A percentile compares a stretch with the other conserved stretches of the same genome.
Conservation (phyloP, 2,888 invertebrate genomes). For the Piscicola geometra region DNA sequence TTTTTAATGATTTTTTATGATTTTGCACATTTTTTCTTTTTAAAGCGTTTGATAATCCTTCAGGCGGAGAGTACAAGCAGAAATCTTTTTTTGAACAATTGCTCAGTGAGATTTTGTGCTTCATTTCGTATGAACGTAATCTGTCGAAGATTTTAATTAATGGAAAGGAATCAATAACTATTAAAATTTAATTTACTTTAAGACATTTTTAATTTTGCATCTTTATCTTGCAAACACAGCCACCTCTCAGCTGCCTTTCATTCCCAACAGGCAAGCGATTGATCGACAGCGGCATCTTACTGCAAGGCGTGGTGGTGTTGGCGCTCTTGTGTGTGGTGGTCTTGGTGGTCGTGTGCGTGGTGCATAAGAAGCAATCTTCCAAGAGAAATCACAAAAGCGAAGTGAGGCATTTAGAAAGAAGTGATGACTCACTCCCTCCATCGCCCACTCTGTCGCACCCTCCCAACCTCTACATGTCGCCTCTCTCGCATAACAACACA, state of each 20-base stretch:
- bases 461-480: slow-evolving; percentile 14
- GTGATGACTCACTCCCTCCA: slow-evolving; percentile 43
- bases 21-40: no score
- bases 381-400: slow-evolving; percentile 1
- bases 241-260: no score
- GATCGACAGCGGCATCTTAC: not conserved
- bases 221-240: no score
- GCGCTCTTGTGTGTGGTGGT: not conserved
- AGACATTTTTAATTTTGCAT: no score
- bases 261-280: not conserved
- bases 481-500: not conserved
- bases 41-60: not conserved
- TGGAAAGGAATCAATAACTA: not conserved
- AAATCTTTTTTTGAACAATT: not conserved
- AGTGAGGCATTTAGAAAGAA: slow-evolving; percentile 34
- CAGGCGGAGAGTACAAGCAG: slow-evolving; percentile 18
- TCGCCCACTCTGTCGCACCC: slow-evolving; percentile 20
- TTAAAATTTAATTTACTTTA: not conserved
- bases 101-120: not conserved
- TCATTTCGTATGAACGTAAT: no score
- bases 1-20: no score
- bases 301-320: not conserved
- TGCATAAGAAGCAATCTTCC: not conserved
- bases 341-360: not conserved
- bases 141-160: no score